Conservation (phyloP, 2,888 invertebrate species). For the Aethes cnicana region DNA sequence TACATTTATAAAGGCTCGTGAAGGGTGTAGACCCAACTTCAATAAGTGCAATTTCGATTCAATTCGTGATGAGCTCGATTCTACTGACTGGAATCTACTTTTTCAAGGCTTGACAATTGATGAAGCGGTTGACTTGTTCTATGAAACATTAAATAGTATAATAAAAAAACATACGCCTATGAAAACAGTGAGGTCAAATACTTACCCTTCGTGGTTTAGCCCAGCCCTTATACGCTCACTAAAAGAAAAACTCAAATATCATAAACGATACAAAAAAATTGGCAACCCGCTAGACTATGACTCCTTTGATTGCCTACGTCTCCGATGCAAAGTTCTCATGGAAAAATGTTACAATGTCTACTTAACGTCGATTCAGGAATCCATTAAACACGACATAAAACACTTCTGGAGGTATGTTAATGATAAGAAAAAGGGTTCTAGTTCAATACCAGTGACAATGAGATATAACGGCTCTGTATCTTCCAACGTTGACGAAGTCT, state of each 20-base stretch:
- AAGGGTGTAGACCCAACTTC: not conserved
- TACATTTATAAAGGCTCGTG: not conserved
- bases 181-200: not conserved
- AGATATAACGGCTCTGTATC: not conserved
- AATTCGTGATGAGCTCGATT: not conserved
- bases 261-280: not conserved
- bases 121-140: not conserved
- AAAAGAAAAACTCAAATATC: not conserved
- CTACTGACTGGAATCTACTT: not conserved
- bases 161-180: not conserved
- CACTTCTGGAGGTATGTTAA: not conserved
- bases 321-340: not conserved
- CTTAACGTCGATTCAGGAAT: not conserved
- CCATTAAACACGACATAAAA: not conserved
- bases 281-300: not conserved
- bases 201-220: not conserved
- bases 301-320: not conserved
- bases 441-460: not conserved
- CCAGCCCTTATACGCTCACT: not conserved
- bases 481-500: not conserved
- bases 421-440: not conserved
- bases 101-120: not conserved
- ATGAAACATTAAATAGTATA: not conserved
- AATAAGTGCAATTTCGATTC: not conserved
- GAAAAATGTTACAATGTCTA: not conserved